A percentile compares a stretch with the other conserved stretches of the same genome.
Evolutionary conservation across 2,113 vertebrate species (phyloP).

Genomic region (Delphinapterus leucas): DNA sequence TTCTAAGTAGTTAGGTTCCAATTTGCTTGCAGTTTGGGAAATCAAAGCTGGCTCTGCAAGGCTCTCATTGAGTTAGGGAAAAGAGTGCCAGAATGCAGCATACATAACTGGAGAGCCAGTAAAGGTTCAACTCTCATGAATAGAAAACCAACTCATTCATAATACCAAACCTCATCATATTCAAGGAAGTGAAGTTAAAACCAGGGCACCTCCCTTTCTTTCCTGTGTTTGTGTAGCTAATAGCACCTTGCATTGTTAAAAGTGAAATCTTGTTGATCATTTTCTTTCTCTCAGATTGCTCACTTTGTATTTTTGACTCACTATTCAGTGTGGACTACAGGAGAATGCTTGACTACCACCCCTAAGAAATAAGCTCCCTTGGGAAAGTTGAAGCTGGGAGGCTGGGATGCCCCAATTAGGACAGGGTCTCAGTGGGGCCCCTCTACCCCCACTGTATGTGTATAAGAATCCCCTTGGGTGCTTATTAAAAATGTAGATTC

Average conservation of each 20-base stretch:
- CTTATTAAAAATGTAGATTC: conserved; percentile 30
- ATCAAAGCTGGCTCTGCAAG: background rate
- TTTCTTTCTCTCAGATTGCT: conserved; percentile 45
- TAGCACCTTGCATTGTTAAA: conserved; percentile 49
- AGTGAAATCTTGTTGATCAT: conserved; percentile 35
- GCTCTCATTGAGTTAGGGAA: background rate
- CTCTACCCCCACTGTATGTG: background rate
- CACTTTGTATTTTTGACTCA: conserved; percentile 11
- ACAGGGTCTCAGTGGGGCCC: background rate
- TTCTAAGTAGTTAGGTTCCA: background rate
- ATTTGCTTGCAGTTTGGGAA: background rate
- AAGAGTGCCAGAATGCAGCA: background rate
- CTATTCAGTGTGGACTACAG: background rate
- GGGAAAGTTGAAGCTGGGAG: background rate
- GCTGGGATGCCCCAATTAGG: background rate
- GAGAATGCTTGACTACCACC: background rate
- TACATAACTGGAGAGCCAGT: background rate
- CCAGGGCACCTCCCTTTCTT: conserved; percentile 48
- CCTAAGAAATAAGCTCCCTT: background rate
- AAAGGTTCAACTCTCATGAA: background rate
- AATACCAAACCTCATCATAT: conserved; percentile 12
- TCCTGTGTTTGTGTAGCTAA: conserved; percentile 62
- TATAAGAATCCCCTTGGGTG: background rate
- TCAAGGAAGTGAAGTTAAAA: conserved; percentile 46
- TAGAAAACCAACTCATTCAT: conserved; percentile 49